Evolutionary conservation across 2,888 invertebrate species (phyloP).

Genomic region (Ophion ventricosus): DNA sequence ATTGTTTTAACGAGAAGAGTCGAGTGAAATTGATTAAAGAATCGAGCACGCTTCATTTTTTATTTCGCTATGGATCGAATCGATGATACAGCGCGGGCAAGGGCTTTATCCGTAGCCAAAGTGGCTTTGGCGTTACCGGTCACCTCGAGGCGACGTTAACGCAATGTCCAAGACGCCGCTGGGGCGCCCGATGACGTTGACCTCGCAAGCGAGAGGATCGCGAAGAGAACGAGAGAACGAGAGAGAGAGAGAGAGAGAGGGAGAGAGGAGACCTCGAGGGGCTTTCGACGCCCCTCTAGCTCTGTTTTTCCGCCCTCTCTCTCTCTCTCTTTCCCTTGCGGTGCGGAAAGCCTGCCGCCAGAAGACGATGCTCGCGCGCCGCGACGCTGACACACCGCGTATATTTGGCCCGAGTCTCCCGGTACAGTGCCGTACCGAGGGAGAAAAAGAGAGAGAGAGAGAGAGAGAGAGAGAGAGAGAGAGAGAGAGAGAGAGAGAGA

Average conservation of each 20-base stretch:
- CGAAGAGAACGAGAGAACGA: slow-evolving; percentile 60
- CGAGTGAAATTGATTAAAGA: neutral
- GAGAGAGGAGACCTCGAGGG: slow-evolving; percentile 61
- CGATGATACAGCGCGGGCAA: slow-evolving; percentile 2
- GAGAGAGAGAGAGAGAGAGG: slow-evolving; percentile 63
- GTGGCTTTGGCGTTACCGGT: slow-evolving; percentile 37
- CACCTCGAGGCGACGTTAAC: slow-evolving; percentile 52
- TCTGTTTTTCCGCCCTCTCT: neutral
- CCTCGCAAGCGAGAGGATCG: slow-evolving; percentile 77
- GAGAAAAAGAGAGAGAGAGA: slow-evolving; percentile 7
- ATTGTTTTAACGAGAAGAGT: neutral
- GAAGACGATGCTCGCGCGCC: slow-evolving; percentile 76
- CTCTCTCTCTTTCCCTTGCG: slow-evolving; percentile 39
- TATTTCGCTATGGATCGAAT: slow-evolving; percentile 3
- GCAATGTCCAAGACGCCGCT: slow-evolving; percentile 58
- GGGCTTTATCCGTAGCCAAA: slow-evolving; percentile 18
- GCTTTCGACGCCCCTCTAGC: slow-evolving; percentile 51
- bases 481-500: neutral
- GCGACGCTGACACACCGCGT: slow-evolving; percentile 83
- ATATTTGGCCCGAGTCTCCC: slow-evolving; percentile 79
- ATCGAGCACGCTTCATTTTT: neutral
- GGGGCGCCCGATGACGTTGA: slow-evolving; percentile 80
- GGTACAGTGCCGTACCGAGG: slow-evolving; percentile 28
- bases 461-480: slow-evolving; percentile 8
- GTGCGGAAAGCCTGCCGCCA: slow-evolving; percentile 74